Conservation (phyloP, 2,113 vertebrate genomes). For the Polypterus senegalus region DNA sequence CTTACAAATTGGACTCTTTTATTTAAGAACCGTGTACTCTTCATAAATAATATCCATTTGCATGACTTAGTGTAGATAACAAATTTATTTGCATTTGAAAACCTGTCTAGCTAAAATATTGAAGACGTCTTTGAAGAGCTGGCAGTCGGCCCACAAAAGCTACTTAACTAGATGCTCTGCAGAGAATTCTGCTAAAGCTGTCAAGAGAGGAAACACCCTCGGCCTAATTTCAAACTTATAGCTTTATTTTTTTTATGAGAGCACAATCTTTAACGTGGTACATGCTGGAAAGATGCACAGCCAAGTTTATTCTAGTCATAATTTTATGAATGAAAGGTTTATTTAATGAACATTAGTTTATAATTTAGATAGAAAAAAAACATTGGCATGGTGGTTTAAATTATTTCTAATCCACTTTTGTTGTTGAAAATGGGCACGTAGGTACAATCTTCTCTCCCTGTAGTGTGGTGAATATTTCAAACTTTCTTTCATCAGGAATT, state of each 20-base stretch:
- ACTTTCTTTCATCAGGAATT: too few species aligned
- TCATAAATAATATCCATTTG: conserved; percentile 4
- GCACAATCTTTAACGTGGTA: too few species aligned
- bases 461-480: too few species aligned
- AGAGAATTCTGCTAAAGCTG: conserved; percentile 1
- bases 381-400: too few species aligned
- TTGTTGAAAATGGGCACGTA: too few species aligned
- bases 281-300: too few species aligned
- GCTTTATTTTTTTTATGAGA: neutral
- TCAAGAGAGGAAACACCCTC: conserved; percentile 1
- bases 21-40: neutral
- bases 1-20: conserved; percentile 11
- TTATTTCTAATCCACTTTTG: too few species aligned
- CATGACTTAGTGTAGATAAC: neutral
- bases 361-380: too few species aligned
- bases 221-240: neutral
- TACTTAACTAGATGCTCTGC: neutral
- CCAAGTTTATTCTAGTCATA: too few species aligned
- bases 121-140: conserved; percentile 2
- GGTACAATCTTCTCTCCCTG: too few species aligned
- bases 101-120: conserved; percentile 4
- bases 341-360: too few species aligned
- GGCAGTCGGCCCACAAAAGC: conserved; percentile 1
- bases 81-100: conserved; percentile 2
- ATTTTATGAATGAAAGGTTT: too few species aligned